Percentiles rank a stretch among this genome's conserved stretches.
phyloP scores from a whole-genome alignment of 2,797 vertebrate species.

The Diplodus sargus region DNA sequence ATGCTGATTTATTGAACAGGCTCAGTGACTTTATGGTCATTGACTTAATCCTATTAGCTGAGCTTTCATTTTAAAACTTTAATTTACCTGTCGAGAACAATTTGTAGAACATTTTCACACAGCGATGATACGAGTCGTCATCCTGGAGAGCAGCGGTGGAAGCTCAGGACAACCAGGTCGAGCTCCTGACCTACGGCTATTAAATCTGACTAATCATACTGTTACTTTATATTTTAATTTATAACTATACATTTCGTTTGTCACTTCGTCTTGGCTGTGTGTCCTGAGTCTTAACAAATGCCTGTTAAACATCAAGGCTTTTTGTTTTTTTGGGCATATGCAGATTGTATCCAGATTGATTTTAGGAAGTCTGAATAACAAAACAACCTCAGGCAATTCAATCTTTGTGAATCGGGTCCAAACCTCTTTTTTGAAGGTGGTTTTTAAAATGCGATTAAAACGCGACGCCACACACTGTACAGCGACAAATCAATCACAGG shows the following conservation, averaged over 20 bases:
- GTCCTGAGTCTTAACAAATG: too few relatives aligned
- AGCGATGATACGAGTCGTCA: background rate
- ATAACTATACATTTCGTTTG: background rate
- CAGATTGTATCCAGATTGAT: too few relatives aligned
- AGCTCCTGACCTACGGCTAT: background rate
- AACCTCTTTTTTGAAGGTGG: background rate
- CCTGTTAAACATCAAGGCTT: too few relatives aligned
- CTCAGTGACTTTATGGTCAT: conserved; percentile 13
- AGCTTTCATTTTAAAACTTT: conserved; percentile 9
- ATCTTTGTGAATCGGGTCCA: too few relatives aligned
- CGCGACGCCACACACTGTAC: too few relatives aligned
- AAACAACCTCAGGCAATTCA: too few relatives aligned
- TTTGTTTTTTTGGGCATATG: too few relatives aligned
- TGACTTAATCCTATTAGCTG: conserved; percentile 36
- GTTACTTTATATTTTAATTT: background rate
- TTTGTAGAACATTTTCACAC: conserved; percentile 16
- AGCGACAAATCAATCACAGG: too few relatives aligned
- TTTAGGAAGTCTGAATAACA: too few relatives aligned
- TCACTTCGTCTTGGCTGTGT: too few relatives aligned
- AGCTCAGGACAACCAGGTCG: background rate
- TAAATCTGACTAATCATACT: background rate
- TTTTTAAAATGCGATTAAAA: too few relatives aligned
- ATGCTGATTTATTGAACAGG: conserved; percentile 22
- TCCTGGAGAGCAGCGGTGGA: background rate
- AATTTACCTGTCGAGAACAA: conserved; percentile 16